These are phyloP conservation scores for Lithophane ornitopus DNA, from an alignment of 2,888 invertebrate genomes.

Conservation along the genomic window DNA sequence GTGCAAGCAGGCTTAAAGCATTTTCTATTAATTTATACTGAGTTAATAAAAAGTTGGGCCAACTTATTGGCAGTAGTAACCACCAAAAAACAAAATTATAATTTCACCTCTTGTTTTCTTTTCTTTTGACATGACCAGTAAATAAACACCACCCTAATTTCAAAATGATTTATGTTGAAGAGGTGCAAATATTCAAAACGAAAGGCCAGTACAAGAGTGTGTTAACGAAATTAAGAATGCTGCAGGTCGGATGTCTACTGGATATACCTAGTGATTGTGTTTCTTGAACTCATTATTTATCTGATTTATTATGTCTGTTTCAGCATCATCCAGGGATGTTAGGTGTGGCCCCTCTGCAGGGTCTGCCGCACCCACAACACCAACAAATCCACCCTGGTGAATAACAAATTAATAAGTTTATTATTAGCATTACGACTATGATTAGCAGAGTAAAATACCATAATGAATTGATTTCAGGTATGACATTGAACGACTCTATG, in stretches of 20 bases:
- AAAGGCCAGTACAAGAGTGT: not conserved
- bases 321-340: constrained; percentile 90
- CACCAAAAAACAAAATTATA: not conserved
- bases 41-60: not conserved
- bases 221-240: not conserved
- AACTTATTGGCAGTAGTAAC: not conserved
- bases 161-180: not conserved
- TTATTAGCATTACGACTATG: not conserved
- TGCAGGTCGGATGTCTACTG: not conserved
- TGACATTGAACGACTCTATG: constrained; percentile 90
- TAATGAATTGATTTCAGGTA: constrained; percentile 78
- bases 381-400: constrained; percentile 89
- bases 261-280: not conserved
- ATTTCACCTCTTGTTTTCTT: not conserved
- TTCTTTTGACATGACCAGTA: not conserved
- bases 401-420: constrained; percentile 40
- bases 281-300: constrained; percentile 19
- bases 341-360: constrained; percentile 87
- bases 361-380: constrained; percentile 90
- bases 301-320: constrained; percentile 67
- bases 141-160: no score
- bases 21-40: not conserved
- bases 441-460: constrained; percentile 18
- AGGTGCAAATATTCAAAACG: not conserved
- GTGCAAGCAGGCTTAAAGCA: constrained; percentile 49